These are phyloP conservation scores for Gymnogyps californianus DNA, from an alignment of 2,113 vertebrate species.

Conservation along the genomic window DNA sequence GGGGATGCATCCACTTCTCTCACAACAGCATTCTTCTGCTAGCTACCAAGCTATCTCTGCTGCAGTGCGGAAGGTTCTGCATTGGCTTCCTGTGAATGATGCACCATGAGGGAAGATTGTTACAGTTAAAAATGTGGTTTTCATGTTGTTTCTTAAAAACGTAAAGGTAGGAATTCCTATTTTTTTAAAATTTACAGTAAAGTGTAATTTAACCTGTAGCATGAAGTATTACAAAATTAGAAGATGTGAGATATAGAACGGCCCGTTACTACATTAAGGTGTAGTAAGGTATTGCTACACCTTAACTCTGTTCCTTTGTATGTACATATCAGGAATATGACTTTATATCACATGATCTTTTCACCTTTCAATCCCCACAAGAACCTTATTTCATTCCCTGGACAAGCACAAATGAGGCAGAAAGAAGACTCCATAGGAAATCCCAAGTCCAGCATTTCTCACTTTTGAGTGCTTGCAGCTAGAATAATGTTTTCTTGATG, in stretches of 20 bases:
- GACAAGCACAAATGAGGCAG: not conserved
- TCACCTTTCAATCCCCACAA: not conserved
- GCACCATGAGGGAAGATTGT: not conserved
- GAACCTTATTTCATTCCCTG: not conserved
- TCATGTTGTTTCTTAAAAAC: not conserved
- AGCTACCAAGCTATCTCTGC: not conserved
- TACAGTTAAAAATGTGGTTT: not conserved
- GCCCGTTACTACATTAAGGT: not conserved
- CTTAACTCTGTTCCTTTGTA: not conserved
- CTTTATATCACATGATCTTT: not conserved
- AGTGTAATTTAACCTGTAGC: not conserved
- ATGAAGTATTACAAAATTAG: not conserved
- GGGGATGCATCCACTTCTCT: not conserved
- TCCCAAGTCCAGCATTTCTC: not conserved
- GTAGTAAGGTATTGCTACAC: not conserved
- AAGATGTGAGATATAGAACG: not conserved
- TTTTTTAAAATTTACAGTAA: not conserved
- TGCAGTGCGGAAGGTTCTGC: not conserved
- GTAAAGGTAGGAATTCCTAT: not conserved
- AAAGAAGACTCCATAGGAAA: not conserved
- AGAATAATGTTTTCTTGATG: not conserved
- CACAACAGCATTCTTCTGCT: not conserved
- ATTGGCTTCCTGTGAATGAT: not conserved
- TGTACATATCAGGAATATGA: not conserved
- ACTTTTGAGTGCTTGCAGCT: not conserved